phyloP scores from a whole-genome alignment of 2,888 invertebrate species.

The Nymphalis polychloros region DNA sequence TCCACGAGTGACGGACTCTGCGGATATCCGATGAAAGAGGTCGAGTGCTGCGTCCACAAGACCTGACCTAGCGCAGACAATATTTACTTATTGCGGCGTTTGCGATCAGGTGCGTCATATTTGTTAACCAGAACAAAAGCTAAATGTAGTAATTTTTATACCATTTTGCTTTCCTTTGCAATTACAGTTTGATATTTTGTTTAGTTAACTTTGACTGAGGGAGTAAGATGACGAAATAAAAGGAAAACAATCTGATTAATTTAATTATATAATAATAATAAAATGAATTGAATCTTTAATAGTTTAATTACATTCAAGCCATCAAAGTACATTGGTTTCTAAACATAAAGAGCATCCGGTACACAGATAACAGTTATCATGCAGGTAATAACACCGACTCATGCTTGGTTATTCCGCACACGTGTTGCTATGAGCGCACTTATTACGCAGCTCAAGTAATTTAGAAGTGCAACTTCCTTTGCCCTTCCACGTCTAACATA shows the following conservation, averaged over 20 bases:
- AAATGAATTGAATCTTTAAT: conserved; percentile 6
- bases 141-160: conserved; percentile 5
- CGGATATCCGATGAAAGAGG: conserved; percentile 55
- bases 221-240: no score
- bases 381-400: conserved; percentile 46
- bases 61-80: conserved; percentile 40
- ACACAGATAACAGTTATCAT: conserved; percentile 41
- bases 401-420: conserved; percentile 48
- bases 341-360: conserved; percentile 37
- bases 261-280: background rate
- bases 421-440: conserved; percentile 47
- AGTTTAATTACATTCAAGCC: conserved; percentile 22
- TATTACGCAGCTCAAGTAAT: conserved; percentile 49
- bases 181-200: background rate
- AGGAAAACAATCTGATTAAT: no score
- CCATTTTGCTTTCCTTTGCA: background rate
- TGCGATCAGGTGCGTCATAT: conserved; percentile 24
- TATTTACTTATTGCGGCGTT: conserved; percentile 40
- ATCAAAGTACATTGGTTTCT: conserved; percentile 30
- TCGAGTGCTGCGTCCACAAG: conserved; percentile 66
- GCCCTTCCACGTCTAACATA: conserved; percentile 27
- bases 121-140: conserved; percentile 13
- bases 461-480: conserved; percentile 42
- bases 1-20: conserved; percentile 46
- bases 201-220: background rate